Conservation (phyloP, 1,140 invertebrate species). For the Listronotus oregonensis region DNA sequence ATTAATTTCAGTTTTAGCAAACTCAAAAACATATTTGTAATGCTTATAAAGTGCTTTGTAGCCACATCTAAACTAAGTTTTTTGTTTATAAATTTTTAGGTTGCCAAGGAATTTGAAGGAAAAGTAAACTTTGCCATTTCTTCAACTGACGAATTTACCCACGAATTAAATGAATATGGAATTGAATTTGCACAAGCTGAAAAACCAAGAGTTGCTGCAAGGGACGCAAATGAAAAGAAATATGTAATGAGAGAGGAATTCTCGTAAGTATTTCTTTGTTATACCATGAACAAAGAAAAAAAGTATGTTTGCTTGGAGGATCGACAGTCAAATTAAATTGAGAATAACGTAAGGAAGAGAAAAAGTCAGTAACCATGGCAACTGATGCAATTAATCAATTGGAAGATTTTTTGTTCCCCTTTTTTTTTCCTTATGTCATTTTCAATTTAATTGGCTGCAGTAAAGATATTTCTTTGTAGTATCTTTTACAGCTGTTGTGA, state of each 20-base stretch:
- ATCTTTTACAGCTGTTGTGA: too few relatives aligned
- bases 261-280: slow-evolving; percentile 62
- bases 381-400: too few relatives aligned
- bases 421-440: too few relatives aligned
- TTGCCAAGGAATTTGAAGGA: slow-evolving; percentile 82
- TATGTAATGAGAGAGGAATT: slow-evolving; percentile 91
- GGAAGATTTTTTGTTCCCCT: too few relatives aligned
- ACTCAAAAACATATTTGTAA: not conserved
- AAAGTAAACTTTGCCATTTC: slow-evolving; percentile 88
- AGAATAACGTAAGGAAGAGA: too few relatives aligned
- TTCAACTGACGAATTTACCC: slow-evolving; percentile 90
- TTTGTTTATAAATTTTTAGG: slow-evolving; percentile 55
- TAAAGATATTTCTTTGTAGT: too few relatives aligned
- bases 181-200: slow-evolving; percentile 85
- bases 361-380: too few relatives aligned
- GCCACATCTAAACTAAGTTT: too few relatives aligned
- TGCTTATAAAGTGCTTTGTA: not conserved
- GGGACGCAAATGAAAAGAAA: slow-evolving; percentile 84
- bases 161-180: slow-evolving; percentile 93
- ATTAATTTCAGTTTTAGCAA: slow-evolving; percentile 5
- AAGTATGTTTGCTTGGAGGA: too few relatives aligned
- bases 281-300: too few relatives aligned
- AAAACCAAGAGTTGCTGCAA: slow-evolving; percentile 86
- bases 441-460: too few relatives aligned
- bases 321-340: too few relatives aligned